Evolutionary conservation across 2,888 invertebrate species (phyloP).

Genomic region (Oligia latruncula): DNA sequence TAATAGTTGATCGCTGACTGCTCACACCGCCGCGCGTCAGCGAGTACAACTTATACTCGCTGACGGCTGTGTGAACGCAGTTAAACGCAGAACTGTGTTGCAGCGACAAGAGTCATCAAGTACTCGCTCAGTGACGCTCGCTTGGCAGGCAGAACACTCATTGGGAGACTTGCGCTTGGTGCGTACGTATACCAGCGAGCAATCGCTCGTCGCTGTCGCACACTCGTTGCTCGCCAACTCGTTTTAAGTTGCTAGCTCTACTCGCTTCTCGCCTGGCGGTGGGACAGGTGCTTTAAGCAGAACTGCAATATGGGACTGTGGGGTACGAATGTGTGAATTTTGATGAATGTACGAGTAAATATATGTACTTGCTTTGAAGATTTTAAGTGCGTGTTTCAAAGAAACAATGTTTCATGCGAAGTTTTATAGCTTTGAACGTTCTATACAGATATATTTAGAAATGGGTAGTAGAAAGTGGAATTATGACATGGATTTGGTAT

Average conservation of each 20-base stretch:
- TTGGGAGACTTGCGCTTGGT: background rate
- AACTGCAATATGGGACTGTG: constrained; percentile 51
- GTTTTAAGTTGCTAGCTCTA: background rate
- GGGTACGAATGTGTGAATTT: constrained; percentile 31
- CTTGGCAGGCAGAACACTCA: background rate
- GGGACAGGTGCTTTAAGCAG: constrained; percentile 30
- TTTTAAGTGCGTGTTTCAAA: background rate
- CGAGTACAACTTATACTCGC: too few species aligned
- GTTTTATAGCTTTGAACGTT: background rate
- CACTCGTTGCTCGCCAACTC: background rate
- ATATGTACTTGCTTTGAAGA: background rate
- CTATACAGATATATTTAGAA: background rate
- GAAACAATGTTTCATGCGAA: background rate
- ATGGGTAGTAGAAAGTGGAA: background rate
- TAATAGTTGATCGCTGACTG: background rate
- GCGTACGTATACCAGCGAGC: background rate
- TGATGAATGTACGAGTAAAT: constrained; percentile 30
- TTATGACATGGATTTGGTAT: background rate
- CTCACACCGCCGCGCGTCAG: background rate
- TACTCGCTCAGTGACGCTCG: background rate
- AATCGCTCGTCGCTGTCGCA: background rate
- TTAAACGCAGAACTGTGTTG: background rate
- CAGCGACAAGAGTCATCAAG: background rate
- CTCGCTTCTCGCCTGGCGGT: background rate
- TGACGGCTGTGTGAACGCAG: too few species aligned